A percentile compares a stretch with the other conserved stretches of the same genome.
Evolutionary conservation across 2,888 invertebrate species (phyloP).

Genomic region (Polymixis flavicincta): DNA sequence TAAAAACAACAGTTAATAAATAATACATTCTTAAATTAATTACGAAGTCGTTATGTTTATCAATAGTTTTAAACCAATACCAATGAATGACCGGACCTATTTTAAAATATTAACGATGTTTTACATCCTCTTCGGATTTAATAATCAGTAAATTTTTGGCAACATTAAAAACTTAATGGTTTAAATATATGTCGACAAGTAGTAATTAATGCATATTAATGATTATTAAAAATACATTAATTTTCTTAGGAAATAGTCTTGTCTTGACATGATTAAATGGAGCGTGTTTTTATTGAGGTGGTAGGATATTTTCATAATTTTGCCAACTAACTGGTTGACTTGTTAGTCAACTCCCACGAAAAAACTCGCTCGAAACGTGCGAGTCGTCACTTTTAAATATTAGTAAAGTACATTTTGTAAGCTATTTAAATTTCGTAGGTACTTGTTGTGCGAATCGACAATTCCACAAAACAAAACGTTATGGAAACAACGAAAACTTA

Average conservation of each 20-base stretch:
- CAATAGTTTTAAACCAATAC: slow-evolving; percentile 34
- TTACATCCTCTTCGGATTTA: slow-evolving; percentile 53
- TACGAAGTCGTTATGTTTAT: slow-evolving; percentile 26
- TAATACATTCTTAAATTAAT: slow-evolving; percentile 11
- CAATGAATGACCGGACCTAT: slow-evolving; percentile 25
- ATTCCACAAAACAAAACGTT: too few species aligned
- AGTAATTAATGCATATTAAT: slow-evolving; percentile 52
- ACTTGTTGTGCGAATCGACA: too few species aligned
- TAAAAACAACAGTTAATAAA: slow-evolving; percentile 24
- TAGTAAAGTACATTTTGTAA: too few species aligned
- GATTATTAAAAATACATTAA: slow-evolving; percentile 43
- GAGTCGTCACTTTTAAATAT: too few species aligned
- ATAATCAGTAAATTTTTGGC: slow-evolving; percentile 55
- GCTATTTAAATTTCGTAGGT: too few species aligned
- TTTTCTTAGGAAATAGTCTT: slow-evolving; percentile 26
- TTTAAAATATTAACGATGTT: slow-evolving; percentile 44
- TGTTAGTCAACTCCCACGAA: too few species aligned
- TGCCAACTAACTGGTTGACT: background rate
- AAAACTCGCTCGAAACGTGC: too few species aligned
- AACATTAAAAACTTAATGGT: slow-evolving; percentile 41
- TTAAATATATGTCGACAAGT: slow-evolving; percentile 43
- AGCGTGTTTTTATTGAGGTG: slow-evolving; percentile 11
- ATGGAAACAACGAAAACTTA: too few species aligned
- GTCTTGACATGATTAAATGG: slow-evolving; percentile 26
- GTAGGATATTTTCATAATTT: background rate